phyloP scores from a whole-genome alignment of 2,797 vertebrate species.

The Anguilla anguilla region DNA sequence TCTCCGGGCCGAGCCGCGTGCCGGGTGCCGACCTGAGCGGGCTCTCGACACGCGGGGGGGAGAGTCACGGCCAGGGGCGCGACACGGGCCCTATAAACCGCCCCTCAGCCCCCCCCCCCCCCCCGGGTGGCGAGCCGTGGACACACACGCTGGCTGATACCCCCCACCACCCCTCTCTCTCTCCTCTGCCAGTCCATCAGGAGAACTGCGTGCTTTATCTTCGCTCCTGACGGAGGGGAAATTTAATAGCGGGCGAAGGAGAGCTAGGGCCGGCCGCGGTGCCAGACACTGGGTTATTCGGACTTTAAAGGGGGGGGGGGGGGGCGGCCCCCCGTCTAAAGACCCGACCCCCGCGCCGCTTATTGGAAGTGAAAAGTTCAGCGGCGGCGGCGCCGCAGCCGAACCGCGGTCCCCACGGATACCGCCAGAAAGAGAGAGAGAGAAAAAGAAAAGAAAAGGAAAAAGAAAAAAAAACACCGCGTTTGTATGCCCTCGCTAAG shows the following conservation, averaged over 20 bases:
- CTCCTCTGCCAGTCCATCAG: slow-evolving; percentile 24
- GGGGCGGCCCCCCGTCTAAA: not conserved
- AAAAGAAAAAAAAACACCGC: too few relatives aligned
- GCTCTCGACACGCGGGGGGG: not conserved
- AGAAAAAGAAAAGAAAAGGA: not conserved
- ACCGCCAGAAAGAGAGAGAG: not conserved
- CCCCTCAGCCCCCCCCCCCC: not conserved
- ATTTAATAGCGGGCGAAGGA: slow-evolving; percentile 23
- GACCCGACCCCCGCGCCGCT: not conserved
- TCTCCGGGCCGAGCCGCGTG: not conserved
- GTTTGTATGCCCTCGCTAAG: not conserved
- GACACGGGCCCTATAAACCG: not conserved
- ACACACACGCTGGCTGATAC: not conserved
- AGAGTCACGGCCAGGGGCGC: not conserved
- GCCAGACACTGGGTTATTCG: slow-evolving; percentile 13
- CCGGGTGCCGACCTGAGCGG: not conserved
- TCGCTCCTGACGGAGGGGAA: slow-evolving; percentile 28
- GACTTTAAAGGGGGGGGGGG: slow-evolving; percentile 1
- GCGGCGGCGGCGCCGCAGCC: not conserved
- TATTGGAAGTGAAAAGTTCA: slow-evolving; percentile 13
- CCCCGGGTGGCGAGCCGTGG: not conserved
- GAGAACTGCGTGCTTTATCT: slow-evolving; percentile 26
- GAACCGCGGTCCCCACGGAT: not conserved
- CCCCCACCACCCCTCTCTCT: not conserved
- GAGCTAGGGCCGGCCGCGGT: not conserved